A percentile compares a stretch with the other conserved stretches of the same genome.
Evolutionary conservation across 1,140 invertebrate species (phyloP).

Genomic region (Cephus cinctus): DNA sequence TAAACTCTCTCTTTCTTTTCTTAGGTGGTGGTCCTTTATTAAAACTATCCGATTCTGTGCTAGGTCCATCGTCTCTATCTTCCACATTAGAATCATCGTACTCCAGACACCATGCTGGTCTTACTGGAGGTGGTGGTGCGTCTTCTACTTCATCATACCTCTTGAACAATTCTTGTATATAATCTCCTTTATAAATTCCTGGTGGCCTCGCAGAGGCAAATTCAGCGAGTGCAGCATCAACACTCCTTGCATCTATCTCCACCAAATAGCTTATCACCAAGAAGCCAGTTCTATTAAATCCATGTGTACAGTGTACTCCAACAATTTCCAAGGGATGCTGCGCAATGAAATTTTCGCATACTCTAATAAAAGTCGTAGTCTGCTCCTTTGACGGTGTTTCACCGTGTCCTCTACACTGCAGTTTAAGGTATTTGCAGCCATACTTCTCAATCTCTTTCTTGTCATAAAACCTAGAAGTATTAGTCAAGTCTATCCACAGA

Average conservation of each 20-base stretch:
- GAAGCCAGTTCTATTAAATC: constrained; percentile 97
- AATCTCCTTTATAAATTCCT: constrained; percentile 79
- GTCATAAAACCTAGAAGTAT: constrained; percentile 92
- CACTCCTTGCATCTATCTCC: constrained; percentile 71
- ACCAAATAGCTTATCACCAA: constrained; percentile 90
- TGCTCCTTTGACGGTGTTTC: constrained; percentile 78
- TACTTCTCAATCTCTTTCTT: constrained; percentile 72
- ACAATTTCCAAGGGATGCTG: constrained; percentile 78
- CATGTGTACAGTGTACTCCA: constrained; percentile 97
- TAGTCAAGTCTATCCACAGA: constrained; percentile 95
- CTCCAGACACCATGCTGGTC: constrained; percentile 81
- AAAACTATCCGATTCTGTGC: constrained; percentile 16
- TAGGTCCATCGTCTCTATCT: constrained; percentile 33
- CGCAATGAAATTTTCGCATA: constrained; percentile 78
- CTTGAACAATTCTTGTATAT: constrained; percentile 70
- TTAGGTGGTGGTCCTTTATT: constrained; percentile 23
- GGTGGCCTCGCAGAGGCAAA: constrained; percentile 74
- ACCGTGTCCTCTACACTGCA: constrained; percentile 83
- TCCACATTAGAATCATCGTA: constrained; percentile 52
- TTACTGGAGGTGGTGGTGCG: constrained; percentile 67
- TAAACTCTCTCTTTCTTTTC: constrained; percentile 48
- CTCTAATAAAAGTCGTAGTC: constrained; percentile 72
- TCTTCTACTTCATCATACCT: constrained; percentile 78
- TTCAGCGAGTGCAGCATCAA: constrained; percentile 76
- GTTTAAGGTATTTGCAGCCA: constrained; percentile 80